These are phyloP conservation scores for Antrozous pallidus DNA, from an alignment of 2,797 vertebrate species.

Conservation along the genomic window DNA sequence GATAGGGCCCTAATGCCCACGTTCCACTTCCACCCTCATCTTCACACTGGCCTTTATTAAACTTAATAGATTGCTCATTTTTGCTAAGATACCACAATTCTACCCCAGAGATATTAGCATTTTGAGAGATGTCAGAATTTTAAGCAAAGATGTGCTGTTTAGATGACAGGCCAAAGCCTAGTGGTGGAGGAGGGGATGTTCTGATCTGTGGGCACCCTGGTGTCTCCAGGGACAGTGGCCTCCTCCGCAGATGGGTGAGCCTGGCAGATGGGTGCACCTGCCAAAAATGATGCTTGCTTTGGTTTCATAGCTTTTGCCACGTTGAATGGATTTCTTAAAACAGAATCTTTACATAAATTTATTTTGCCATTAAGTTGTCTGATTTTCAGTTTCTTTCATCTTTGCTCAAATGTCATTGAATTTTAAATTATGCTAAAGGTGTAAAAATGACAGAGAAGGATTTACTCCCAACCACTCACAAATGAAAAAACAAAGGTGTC, in stretches of 20 bases:
- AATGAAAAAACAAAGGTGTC: background rate
- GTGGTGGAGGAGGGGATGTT: fast-evolving
- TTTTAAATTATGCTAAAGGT: background rate
- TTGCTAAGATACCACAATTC: slow-evolving; percentile 42
- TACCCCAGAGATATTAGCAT: background rate
- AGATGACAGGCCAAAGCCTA: background rate
- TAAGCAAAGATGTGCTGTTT: background rate
- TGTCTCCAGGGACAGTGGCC: fast-evolving
- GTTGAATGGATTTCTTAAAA: background rate
- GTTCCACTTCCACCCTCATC: background rate
- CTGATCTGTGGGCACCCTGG: background rate
- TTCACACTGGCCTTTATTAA: background rate
- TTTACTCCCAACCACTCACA: background rate
- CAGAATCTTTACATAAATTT: background rate
- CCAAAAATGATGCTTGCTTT: fast-evolving
- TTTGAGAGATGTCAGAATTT: slow-evolving; percentile 15
- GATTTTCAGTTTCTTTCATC: background rate
- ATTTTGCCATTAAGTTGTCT: background rate
- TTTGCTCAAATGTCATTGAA: background rate
- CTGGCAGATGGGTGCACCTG: fast-evolving
- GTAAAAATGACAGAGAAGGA: fast-evolving
- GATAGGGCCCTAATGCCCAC: background rate
- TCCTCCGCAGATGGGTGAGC: background rate
- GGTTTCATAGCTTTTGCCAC: background rate
- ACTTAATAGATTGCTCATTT: background rate